Percentiles rank a stretch among this genome's conserved stretches.
Conservation (phyloP, 2,888 invertebrate genomes). For the Carabus problematicus region DNA sequence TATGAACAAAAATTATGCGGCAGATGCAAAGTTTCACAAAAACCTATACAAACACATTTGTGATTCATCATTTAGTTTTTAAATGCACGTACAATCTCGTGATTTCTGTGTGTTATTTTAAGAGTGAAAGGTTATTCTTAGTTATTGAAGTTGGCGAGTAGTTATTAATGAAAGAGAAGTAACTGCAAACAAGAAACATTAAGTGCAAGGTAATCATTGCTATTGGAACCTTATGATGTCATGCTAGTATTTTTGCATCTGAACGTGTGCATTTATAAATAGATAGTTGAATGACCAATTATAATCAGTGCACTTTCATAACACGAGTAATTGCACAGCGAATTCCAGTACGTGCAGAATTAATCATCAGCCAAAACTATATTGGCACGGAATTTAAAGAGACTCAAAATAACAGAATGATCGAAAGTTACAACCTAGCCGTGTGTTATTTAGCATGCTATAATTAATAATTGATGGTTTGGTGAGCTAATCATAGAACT, state of each 20-base stretch:
- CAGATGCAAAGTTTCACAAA: too few relatives aligned
- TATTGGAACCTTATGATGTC: constrained; percentile 20
- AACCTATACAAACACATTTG: too few relatives aligned
- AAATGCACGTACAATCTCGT: too few relatives aligned
- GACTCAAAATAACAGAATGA: background rate
- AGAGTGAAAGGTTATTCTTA: background rate
- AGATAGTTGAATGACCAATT: constrained; percentile 40
- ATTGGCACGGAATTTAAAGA: constrained; percentile 15
- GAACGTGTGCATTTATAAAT: constrained; percentile 15
- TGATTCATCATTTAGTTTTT: too few relatives aligned
- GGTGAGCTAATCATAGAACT: background rate
- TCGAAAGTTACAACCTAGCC: too few relatives aligned
- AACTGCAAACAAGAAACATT: background rate
- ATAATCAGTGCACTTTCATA: constrained; percentile 35
- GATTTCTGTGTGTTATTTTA: too few relatives aligned
- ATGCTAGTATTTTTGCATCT: constrained; percentile 30
- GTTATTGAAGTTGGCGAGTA: constrained; percentile 1
- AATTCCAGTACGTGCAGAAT: constrained; percentile 14
- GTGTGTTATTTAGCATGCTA: too few relatives aligned
- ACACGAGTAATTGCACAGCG: constrained; percentile 34
- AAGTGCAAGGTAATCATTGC: constrained; percentile 7
- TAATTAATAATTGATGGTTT: background rate
- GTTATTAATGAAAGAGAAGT: constrained; percentile 5
- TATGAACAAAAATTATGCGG: too few relatives aligned
- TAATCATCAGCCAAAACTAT: constrained; percentile 15